Conservation (phyloP, 2,113 vertebrate genomes). For the Steatornis caripensis region DNA sequence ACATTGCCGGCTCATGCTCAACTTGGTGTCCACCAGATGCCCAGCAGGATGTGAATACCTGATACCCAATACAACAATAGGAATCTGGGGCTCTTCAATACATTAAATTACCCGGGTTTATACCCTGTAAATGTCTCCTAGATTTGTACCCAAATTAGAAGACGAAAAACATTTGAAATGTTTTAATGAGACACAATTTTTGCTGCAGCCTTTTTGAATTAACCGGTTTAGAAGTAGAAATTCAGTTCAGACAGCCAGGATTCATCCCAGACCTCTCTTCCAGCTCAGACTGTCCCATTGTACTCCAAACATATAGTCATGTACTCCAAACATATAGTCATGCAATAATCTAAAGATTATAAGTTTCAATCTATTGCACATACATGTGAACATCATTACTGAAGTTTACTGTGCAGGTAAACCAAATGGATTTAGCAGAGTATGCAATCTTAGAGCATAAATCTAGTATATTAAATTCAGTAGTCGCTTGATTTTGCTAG, state of each 20-base stretch:
- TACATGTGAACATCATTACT: neutral
- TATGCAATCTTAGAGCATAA: neutral
- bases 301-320: neutral
- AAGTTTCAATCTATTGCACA: neutral
- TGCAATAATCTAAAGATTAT: neutral
- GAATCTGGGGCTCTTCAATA: neutral
- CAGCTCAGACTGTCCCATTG: neutral
- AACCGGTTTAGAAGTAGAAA: neutral
- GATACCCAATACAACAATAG: neutral
- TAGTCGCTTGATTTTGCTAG: neutral
- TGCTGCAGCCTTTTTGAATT: neutral
- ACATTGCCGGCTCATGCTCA: neutral
- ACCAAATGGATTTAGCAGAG: rapidly evolving
- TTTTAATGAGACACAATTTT: neutral
- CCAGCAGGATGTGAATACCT: neutral
- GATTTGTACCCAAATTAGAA: neutral
- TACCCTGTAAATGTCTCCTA: neutral
- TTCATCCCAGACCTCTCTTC: neutral
- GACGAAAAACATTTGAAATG: neutral
- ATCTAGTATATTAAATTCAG: neutral
- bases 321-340: neutral
- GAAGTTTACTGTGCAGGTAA: neutral
- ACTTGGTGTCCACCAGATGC: neutral
- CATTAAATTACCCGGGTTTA: neutral
- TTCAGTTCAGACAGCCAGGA: neutral